Evolutionary conservation across 1,140 invertebrate genomes (phyloP).

Genomic region (Ceratosolen fusciceps): DNA sequence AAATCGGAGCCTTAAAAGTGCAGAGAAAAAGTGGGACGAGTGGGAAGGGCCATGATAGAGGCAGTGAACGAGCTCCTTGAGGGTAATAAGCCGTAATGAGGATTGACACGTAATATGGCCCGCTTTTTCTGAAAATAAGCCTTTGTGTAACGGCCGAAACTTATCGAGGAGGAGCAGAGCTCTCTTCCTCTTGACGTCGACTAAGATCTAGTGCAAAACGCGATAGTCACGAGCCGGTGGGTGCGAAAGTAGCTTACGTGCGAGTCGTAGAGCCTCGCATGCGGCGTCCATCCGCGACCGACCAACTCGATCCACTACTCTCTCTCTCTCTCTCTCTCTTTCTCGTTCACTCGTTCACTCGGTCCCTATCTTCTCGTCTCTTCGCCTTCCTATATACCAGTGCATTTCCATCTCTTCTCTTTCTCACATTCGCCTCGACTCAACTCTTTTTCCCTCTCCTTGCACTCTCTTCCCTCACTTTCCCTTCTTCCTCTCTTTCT

Average conservation of each 20-base stretch:
- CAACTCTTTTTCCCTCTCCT: neutral
- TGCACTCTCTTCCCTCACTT: neutral
- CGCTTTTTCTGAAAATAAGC: no score
- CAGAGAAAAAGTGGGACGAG: neutral
- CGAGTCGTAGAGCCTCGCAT: constrained; percentile 28
- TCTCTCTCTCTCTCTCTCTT: neutral
- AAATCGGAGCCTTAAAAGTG: neutral
- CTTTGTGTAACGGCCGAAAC: no score
- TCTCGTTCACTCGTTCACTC: neutral
- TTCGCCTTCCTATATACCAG: no score
- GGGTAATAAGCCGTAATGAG: neutral
- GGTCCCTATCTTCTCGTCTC: no score
- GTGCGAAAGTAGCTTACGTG: constrained; percentile 52
- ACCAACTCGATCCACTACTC: constrained; percentile 22
- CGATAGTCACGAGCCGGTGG: constrained; percentile 49
- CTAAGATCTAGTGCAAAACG: constrained; percentile 50
- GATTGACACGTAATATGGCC: no score
- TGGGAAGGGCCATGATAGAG: no score
- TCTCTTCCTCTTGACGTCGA: neutral
- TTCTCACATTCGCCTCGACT: neutral
- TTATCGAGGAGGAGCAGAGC: no score
- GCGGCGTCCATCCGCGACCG: neutral
- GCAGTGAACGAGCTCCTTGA: constrained; percentile 2
- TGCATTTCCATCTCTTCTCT: neutral
- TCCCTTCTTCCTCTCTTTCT: neutral